These are phyloP conservation scores for Gallinago stenura DNA, from an alignment of 2,797 vertebrate species.

Conservation along the genomic window DNA sequence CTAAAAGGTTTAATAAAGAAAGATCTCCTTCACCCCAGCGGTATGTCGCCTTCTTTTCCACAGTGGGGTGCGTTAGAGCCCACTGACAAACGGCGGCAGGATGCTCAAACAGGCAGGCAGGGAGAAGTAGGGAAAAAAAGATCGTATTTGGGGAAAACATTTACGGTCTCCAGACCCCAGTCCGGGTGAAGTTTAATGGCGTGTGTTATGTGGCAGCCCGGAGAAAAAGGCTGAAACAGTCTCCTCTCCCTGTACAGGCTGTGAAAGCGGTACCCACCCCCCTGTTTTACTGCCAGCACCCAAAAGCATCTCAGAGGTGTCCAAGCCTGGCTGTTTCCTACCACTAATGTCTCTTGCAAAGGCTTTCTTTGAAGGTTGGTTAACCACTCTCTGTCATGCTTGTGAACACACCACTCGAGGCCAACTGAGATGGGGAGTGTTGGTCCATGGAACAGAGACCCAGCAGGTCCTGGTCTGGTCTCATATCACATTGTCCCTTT, in stretches of 20 bases:
- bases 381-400: not conserved
- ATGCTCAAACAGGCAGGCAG: not conserved
- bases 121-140: not conserved
- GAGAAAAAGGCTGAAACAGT: not conserved
- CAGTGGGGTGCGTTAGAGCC: not conserved
- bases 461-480: not conserved
- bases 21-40: not conserved
- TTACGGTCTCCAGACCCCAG: not conserved
- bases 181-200: not conserved
- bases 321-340: not conserved
- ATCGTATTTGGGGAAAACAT: not conserved
- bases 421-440: not conserved
- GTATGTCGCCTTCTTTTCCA: rapidly evolving
- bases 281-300: not conserved
- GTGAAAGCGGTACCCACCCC: rapidly evolving
- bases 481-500: rapidly evolving
- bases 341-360: not conserved
- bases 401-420: not conserved
- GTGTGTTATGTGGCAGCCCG: not conserved
- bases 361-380: not conserved
- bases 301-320: not conserved
- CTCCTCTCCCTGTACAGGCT: not conserved
- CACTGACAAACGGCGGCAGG: not conserved
- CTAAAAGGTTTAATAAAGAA: not conserved
- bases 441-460: not conserved